Evolutionary conservation across 2,113 vertebrate genomes (phyloP).

Genomic region (Bucco capensis): DNA sequence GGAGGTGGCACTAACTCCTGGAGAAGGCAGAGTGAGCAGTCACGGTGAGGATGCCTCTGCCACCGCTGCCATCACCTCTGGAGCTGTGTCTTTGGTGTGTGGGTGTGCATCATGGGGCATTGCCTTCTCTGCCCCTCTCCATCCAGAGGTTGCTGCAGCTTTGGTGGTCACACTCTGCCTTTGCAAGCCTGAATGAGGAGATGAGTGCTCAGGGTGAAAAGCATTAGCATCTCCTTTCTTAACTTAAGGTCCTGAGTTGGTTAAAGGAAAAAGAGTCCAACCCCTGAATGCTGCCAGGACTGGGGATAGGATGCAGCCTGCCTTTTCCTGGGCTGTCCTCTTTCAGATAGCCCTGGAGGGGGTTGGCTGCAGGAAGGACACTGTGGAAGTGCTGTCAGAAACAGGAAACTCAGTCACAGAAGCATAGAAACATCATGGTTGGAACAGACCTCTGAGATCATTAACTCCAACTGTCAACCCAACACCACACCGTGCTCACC

Average conservation of each 20-base stretch:
- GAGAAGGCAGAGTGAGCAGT: too few relatives aligned
- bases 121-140: not conserved
- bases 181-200: too few relatives aligned
- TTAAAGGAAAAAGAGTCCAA: not conserved
- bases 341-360: rapidly evolving
- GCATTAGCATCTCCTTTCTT: not conserved
- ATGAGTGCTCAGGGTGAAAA: too few relatives aligned
- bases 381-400: too few relatives aligned
- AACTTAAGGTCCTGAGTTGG: not conserved
- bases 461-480: too few relatives aligned
- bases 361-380: too few relatives aligned
- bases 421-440: too few relatives aligned
- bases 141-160: not conserved
- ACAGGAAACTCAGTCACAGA: rapidly evolving
- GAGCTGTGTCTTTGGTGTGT: not conserved
- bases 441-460: too few relatives aligned
- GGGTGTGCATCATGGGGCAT: not conserved
- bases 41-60: too few relatives aligned
- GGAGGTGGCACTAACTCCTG: too few relatives aligned
- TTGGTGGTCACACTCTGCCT: not conserved
- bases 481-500: too few relatives aligned
- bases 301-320: not conserved
- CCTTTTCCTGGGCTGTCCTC: not conserved
- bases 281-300: not conserved
- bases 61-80: too few relatives aligned